Conservation (phyloP, 2,888 invertebrate species). For the Plagodis dolabraria region DNA sequence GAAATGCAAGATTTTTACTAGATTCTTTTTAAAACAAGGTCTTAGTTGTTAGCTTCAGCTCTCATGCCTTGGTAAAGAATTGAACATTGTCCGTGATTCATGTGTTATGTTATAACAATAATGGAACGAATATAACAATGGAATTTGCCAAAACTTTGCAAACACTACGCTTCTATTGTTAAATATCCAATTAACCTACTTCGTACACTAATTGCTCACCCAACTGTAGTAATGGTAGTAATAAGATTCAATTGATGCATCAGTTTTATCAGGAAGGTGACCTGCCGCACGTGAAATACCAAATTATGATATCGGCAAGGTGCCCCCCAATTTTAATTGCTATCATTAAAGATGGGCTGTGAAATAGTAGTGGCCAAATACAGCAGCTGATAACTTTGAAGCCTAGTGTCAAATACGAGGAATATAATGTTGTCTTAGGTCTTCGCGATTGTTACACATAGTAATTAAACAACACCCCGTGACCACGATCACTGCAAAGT, state of each 20-base stretch:
- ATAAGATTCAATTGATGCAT: conserved; percentile 34
- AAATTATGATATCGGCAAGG: conserved; percentile 51
- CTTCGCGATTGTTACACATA: too few relatives aligned
- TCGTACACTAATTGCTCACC: conserved; percentile 37
- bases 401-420: too few relatives aligned
- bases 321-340: conserved; percentile 39
- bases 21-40: too few relatives aligned
- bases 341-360: conserved; percentile 8
- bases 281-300: conserved; percentile 40
- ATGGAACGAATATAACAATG: background rate
- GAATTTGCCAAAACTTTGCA: conserved; percentile 12
- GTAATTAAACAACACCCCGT: too few relatives aligned
- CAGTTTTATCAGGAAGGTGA: conserved; percentile 56
- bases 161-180: background rate
- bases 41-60: too few relatives aligned
- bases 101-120: too few relatives aligned
- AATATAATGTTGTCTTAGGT: too few relatives aligned
- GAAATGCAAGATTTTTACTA: too few relatives aligned
- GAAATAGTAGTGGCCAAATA: background rate
- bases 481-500: too few relatives aligned
- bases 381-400: too few relatives aligned
- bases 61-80: too few relatives aligned
- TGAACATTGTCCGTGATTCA: too few relatives aligned
- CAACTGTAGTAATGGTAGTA: conserved; percentile 14
- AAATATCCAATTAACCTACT: conserved; percentile 33